These are phyloP conservation scores for Polia nebulosa DNA, from an alignment of 2,888 invertebrate genomes.

Conservation along the genomic window DNA sequence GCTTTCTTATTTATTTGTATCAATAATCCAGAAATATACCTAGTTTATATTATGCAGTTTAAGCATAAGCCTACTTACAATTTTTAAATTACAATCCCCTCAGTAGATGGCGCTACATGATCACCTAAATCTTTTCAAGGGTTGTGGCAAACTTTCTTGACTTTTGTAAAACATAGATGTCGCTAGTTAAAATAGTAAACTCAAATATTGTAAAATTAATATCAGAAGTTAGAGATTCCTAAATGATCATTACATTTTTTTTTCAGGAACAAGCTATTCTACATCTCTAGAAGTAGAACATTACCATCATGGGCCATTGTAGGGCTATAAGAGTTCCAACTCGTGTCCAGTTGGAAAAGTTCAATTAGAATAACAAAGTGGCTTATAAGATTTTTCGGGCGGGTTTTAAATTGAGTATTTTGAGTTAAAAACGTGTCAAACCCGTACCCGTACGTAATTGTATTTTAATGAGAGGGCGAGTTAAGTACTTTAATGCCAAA, in stretches of 20 bases:
- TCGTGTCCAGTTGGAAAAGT: not conserved
- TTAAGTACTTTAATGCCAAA: too few species aligned
- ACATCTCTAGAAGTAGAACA: too few species aligned
- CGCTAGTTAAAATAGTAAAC: slow-evolving; percentile 53
- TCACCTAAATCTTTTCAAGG: not conserved
- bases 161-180: slow-evolving; percentile 66
- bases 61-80: not conserved
- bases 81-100: slow-evolving; percentile 49
- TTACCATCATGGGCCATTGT: not conserved
- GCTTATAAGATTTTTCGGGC: too few species aligned
- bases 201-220: not conserved
- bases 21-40: not conserved
- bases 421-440: too few species aligned
- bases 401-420: too few species aligned
- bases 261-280: too few species aligned
- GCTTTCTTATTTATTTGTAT: not conserved
- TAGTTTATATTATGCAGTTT: too few species aligned
- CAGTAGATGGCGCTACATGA: slow-evolving; percentile 75
- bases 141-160: not conserved
- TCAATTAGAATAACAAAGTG: too few species aligned
- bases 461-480: too few species aligned
- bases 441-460: too few species aligned
- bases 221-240: not conserved
- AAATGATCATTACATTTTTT: too few species aligned
- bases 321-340: not conserved